Evolutionary conservation across 2,797 vertebrate genomes (phyloP).

Genomic region (Myripristis murdjan): DNA sequence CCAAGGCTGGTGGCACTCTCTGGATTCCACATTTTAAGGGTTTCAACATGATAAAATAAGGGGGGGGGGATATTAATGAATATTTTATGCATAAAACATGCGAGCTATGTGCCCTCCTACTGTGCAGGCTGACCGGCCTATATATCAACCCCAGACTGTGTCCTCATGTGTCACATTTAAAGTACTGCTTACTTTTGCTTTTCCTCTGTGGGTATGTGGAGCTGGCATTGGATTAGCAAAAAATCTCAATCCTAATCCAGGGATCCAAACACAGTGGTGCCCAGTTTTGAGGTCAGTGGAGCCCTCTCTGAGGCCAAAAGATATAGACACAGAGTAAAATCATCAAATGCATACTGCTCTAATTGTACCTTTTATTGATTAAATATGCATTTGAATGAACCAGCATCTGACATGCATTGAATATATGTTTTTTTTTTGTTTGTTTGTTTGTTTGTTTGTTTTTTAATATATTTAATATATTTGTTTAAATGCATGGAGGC

Average conservation of each 20-base stretch:
- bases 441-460: background rate
- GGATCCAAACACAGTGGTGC: background rate
- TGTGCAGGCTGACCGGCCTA: slow-evolving; percentile 52
- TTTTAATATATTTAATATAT: too few species aligned
- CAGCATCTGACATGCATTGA: background rate
- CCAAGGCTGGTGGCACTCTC: slow-evolving; percentile 22
- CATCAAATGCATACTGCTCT: background rate
- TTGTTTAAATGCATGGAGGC: background rate
- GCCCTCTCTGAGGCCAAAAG: too few species aligned
- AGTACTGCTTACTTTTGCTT: slow-evolving; percentile 42
- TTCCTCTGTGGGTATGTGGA: slow-evolving; percentile 24
- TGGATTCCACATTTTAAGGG: slow-evolving; percentile 34
- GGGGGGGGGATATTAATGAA: slow-evolving; percentile 57
- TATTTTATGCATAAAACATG: slow-evolving; percentile 76
- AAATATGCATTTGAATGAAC: background rate
- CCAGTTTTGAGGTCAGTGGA: too few species aligned
- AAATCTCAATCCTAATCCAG: slow-evolving; percentile 10
- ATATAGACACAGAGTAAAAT: too few species aligned
- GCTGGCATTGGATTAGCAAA: background rate
- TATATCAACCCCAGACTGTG: slow-evolving; percentile 48
- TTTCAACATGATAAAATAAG: slow-evolving; percentile 49
- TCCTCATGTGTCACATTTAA: slow-evolving; percentile 69
- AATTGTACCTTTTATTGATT: background rate
- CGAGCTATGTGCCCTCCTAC: slow-evolving; percentile 57
- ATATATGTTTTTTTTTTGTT: background rate